phyloP scores from a whole-genome alignment of 2,113 vertebrate genomes.

The Cynocephalus volans region DNA sequence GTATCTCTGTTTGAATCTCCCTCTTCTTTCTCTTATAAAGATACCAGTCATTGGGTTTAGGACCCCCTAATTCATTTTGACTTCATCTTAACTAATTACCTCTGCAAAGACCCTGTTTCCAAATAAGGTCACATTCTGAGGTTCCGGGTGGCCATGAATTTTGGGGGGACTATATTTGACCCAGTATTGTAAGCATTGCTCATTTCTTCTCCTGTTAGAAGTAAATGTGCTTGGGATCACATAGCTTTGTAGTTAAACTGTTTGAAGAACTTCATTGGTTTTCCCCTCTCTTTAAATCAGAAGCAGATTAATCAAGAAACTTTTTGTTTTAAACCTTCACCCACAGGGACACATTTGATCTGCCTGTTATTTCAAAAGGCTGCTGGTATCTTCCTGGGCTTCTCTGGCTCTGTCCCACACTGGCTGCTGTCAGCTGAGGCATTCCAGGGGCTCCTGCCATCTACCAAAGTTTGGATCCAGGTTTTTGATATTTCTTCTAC shows the following conservation, averaged over 20 bases:
- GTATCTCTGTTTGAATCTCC: neutral
- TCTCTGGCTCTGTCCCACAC: neutral
- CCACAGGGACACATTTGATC: neutral
- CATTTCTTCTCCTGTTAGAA: neutral
- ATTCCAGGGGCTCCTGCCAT: neutral
- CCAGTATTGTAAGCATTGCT: neutral
- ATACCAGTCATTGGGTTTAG: neutral
- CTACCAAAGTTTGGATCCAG: neutral
- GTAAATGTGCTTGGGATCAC: neutral
- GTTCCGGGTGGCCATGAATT: neutral
- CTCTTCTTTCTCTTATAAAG: neutral
- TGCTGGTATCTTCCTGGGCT: neutral
- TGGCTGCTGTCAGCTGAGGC: neutral
- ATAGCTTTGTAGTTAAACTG: conserved; percentile 1
- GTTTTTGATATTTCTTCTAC: neutral
- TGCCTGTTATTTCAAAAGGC: neutral
- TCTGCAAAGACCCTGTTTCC: neutral
- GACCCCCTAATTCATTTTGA: neutral
- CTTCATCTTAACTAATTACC: neutral
- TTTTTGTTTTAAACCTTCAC: neutral
- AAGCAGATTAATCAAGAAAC: neutral
- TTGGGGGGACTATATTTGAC: neutral
- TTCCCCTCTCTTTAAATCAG: neutral
- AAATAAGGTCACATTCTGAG: neutral
- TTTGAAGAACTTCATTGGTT: neutral